These are phyloP conservation scores for Mya arenaria DNA, from an alignment of 1,140 invertebrate species.

Conservation along the genomic window DNA sequence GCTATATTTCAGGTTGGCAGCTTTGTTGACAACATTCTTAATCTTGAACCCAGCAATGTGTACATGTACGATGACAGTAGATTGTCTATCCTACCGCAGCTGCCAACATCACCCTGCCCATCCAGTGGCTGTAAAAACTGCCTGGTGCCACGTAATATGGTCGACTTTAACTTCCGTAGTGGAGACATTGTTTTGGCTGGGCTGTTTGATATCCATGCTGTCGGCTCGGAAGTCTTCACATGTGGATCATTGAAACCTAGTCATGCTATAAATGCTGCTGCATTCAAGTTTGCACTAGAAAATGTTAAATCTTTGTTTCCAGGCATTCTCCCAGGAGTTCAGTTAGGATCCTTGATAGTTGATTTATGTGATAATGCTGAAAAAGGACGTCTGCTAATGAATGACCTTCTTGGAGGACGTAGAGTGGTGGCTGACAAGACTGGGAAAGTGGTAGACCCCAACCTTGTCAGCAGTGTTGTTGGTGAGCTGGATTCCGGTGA, in stretches of 20 bases:
- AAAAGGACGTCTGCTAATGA: constrained; percentile 60
- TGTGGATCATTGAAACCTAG: constrained; percentile 57
- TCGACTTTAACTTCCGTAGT: constrained; percentile 63
- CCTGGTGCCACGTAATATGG: constrained; percentile 54
- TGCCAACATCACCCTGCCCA: constrained; percentile 63
- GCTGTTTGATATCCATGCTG: constrained; percentile 61
- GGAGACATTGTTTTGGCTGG: constrained; percentile 70
- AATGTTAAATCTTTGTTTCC: constrained; percentile 58
- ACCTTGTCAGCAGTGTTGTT: constrained; percentile 64
- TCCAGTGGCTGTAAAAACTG: constrained; percentile 67
- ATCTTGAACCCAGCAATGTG: constrained; percentile 49
- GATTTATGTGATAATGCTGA: constrained; percentile 67
- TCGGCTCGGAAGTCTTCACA: constrained; percentile 59
- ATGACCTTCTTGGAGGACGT: constrained; percentile 65
- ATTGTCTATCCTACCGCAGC: constrained; percentile 14
- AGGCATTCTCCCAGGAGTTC: constrained; percentile 58
- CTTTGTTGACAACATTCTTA: constrained; percentile 59
- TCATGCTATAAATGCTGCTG: constrained; percentile 54
- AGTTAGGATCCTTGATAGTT: constrained; percentile 68
- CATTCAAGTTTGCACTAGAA: constrained; percentile 66
- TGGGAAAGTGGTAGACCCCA: constrained; percentile 62
- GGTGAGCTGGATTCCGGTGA: constrained; percentile 41
- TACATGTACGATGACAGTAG: constrained; percentile 61
- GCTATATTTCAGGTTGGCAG: constrained; percentile 66
- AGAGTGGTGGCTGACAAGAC: constrained; percentile 56